Percentiles rank a stretch among this genome's conserved stretches.
Conservation (phyloP, 2,797 vertebrate species). For the Acestrorhynchus altus region DNA sequence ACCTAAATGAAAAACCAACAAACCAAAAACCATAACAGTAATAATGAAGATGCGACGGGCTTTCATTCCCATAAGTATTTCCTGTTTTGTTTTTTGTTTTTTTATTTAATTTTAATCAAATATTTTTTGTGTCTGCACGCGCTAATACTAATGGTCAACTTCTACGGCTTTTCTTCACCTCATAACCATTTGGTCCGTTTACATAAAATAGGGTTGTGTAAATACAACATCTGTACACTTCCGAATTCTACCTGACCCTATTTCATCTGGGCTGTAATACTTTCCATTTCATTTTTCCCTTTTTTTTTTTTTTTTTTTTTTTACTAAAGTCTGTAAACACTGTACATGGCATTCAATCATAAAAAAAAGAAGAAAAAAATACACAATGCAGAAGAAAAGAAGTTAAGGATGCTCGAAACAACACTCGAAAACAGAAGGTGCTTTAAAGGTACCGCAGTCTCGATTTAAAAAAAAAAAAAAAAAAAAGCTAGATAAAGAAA, state of each 20-base stretch:
- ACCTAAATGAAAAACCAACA: slow-evolving; percentile 2
- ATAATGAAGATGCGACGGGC: background rate
- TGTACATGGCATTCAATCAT: slow-evolving; percentile 57
- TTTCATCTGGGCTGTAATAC: slow-evolving; percentile 38
- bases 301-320: background rate
- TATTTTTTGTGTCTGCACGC: slow-evolving; percentile 42
- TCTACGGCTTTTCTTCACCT: slow-evolving; percentile 47
- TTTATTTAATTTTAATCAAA: background rate
- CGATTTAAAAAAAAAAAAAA: background rate
- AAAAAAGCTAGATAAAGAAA: background rate
- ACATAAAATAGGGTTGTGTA: slow-evolving; percentile 59
- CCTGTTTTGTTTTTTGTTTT: no score
- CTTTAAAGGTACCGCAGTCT: slow-evolving; percentile 27
- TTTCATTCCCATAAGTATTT: slow-evolving; percentile 43
- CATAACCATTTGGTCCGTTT: slow-evolving; percentile 71
- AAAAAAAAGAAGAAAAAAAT: slow-evolving; percentile 47
- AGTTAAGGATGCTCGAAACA: slow-evolving; percentile 42
- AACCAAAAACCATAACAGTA: no score
- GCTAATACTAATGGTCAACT: slow-evolving; percentile 52
- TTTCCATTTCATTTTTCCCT: background rate
- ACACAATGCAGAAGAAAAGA: slow-evolving; percentile 51
- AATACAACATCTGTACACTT: slow-evolving; percentile 59
- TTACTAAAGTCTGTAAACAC: slow-evolving; percentile 69
- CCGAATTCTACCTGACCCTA: slow-evolving; percentile 46
- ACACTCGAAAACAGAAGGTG: slow-evolving; percentile 47